Evolutionary conservation across 2,113 vertebrate genomes (phyloP).

Genomic region (Diadophis punctatus): DNA sequence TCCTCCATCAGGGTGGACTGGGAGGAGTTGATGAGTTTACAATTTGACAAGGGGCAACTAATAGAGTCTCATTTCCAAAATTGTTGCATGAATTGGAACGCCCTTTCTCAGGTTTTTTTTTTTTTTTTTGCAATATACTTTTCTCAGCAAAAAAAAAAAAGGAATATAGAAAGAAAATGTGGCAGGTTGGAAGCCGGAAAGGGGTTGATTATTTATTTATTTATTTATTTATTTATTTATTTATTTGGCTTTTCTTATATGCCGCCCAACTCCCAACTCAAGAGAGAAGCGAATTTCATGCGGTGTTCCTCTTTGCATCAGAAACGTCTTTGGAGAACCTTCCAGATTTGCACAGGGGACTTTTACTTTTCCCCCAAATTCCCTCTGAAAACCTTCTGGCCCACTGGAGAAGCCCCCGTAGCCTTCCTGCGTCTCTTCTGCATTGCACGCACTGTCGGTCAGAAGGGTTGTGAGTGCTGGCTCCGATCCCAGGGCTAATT

Average conservation of each 20-base stretch:
- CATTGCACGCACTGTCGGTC: background rate
- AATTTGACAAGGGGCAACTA: background rate
- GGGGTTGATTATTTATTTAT: too few species aligned
- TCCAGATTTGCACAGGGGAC: background rate
- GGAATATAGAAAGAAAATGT: background rate
- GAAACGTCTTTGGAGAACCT: background rate
- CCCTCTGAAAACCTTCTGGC: background rate
- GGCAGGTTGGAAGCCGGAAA: background rate
- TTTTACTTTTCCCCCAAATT: background rate
- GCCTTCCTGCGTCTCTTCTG: background rate
- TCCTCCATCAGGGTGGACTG: background rate
- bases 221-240: too few species aligned
- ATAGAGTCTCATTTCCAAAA: background rate
- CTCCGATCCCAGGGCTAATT: background rate
- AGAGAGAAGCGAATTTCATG: rapidly evolving
- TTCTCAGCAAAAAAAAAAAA: background rate
- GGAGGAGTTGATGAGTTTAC: background rate
- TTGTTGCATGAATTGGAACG: background rate
- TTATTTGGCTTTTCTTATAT: too few species aligned
- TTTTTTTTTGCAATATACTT: background rate
- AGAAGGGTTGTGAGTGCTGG: background rate
- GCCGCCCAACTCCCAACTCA: too few species aligned
- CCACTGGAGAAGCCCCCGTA: background rate
- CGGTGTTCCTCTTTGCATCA: background rate
- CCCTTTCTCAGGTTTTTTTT: background rate